phyloP scores from a whole-genome alignment of 2,113 vertebrate species.

The Oryzias curvinotus region DNA sequence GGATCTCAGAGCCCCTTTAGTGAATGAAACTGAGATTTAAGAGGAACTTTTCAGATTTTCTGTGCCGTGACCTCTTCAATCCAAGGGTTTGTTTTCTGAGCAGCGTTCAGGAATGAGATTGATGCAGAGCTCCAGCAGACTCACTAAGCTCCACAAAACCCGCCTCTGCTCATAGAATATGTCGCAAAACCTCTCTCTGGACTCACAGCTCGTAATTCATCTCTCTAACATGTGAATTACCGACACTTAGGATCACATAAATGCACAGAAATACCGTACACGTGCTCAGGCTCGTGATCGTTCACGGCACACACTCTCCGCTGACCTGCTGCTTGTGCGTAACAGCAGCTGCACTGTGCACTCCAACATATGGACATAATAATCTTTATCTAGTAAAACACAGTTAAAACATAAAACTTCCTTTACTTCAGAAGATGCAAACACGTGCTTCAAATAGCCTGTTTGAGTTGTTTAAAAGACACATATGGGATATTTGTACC shows the following conservation, averaged over 20 bases:
- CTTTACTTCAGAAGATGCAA: conserved; percentile 20
- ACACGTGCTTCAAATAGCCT: conserved; percentile 6
- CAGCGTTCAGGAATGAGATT: conserved; percentile 55
- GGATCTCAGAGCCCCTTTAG: conserved; percentile 58
- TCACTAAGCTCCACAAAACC: conserved; percentile 51
- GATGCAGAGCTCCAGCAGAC: conserved; percentile 45
- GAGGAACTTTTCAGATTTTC: conserved; percentile 72
- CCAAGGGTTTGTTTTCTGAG: conserved; percentile 59
- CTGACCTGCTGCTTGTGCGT: conserved; percentile 2
- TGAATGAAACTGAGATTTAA: conserved; percentile 69
- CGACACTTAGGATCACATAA: conserved; percentile 50
- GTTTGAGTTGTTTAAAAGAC: conserved; percentile 36
- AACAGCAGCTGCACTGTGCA: conserved; percentile 2
- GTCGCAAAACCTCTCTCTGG: conserved; percentile 51
- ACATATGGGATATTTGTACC: conserved; percentile 31
- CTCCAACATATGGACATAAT: conserved; percentile 6
- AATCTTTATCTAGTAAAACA: conserved; percentile 8
- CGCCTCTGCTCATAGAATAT: conserved; percentile 49
- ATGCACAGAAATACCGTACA: conserved; percentile 29
- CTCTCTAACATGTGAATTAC: conserved; percentile 46
- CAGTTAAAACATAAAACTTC: conserved; percentile 24
- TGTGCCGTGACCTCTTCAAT: conserved; percentile 56
- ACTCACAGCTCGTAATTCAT: conserved; percentile 56
- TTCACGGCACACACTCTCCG: conserved; percentile 23
- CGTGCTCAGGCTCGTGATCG: conserved; percentile 31